Base-by-base conservation (phyloP, 2,888 invertebrate genomes). In the Oegoconia quadripuncta region DNA sequence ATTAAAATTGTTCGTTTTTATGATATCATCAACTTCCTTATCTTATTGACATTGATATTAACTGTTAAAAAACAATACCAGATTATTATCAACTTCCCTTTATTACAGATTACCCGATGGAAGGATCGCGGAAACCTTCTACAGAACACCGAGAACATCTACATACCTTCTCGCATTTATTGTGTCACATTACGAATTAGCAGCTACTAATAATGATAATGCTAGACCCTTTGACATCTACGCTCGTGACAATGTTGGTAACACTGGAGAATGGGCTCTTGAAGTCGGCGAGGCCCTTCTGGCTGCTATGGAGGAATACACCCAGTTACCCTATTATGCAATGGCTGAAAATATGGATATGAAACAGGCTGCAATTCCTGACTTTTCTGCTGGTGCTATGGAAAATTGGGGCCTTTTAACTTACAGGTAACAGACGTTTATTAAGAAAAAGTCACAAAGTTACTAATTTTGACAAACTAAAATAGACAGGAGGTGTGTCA, bases 81-180 rank as follows among this genome's bases (percentile, higher is more conserved):
- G 30, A 16, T 20, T 20, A 6, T 20, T 7, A 6, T 20, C 7
- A 3, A 9, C n/a, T 23, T 27, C 3, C 6, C 12, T 27, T 22
- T 3, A 18, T 35, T 23, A 13, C 52, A 78, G 75, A 1, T 36
- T 58, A 8, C 1, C 34, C 0, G 54, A 55, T 13, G 73, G 72
- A 28, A 66, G 75, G 41, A 34, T 74, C 1, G 50, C 75, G 0
- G 87, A 88, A 45, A 64, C 66, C 1, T 92, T 91, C 63, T 49
- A 77, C 47, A 84, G 86, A 9, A 91, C 91, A 0, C 91, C 91
- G 0, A 43, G 67, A 12, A 96, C 95, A 88, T 93, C 95, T 0
- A 93, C 95, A 0, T 97, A 97, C 61, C 81, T 97, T 29, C 87
- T 97, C 9, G 97, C 96, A 0, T 93, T 97, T 61, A 91, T 96